These are phyloP conservation scores for Macrotus californicus DNA, from an alignment of 2,113 vertebrate genomes.

Conservation along the genomic window DNA sequence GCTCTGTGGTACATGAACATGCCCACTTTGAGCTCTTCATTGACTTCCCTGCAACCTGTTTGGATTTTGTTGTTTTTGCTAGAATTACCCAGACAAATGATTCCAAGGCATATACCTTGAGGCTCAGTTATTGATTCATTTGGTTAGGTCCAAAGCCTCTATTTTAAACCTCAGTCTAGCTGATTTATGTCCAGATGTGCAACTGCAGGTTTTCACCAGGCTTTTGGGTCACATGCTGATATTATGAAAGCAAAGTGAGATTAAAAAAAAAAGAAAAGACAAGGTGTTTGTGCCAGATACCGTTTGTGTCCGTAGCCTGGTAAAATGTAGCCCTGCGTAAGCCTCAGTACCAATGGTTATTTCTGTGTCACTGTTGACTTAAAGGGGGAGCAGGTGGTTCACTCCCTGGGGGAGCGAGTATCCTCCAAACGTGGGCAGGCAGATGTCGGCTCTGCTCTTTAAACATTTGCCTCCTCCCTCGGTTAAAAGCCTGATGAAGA, in stretches of 20 bases:
- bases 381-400: not conserved
- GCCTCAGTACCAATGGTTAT: not conserved
- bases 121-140: not conserved
- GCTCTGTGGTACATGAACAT: not conserved
- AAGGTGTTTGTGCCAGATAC: not conserved
- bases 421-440: not conserved
- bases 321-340: not conserved
- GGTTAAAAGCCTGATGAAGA: not conserved
- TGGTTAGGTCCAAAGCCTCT: not conserved
- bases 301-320: not conserved
- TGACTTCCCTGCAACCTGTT: not conserved
- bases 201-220: not conserved
- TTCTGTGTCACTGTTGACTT: not conserved
- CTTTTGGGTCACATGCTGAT: not conserved
- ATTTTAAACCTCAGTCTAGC: not conserved
- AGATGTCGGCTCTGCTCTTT: not conserved
- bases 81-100: not conserved
- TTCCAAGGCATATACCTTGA: slow-evolving; percentile 16
- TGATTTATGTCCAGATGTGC: not conserved
- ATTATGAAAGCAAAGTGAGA: slow-evolving; percentile 21
- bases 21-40: not conserved
- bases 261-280: not conserved
- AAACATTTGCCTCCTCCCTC: not conserved
- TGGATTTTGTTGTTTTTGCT: slow-evolving; percentile 27
- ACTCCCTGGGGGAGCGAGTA: not conserved